A percentile compares a stretch with the other conserved stretches of the same genome.
phyloP scores from a whole-genome alignment of 2,888 invertebrate genomes.

The Notodonta dromedarius region DNA sequence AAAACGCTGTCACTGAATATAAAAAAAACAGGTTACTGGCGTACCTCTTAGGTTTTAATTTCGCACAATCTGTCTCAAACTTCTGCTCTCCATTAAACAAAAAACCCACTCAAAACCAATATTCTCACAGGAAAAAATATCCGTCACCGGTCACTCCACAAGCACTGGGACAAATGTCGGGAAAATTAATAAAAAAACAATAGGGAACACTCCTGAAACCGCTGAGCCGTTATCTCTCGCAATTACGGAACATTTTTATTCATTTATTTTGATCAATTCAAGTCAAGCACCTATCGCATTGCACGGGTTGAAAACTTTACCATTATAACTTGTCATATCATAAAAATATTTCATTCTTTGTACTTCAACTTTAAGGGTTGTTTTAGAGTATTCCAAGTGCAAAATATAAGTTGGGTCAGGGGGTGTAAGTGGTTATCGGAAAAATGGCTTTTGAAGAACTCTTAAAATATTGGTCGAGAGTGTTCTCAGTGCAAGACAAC shows the following conservation, averaged over 20 bases:
- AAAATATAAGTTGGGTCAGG: conserved; percentile 36
- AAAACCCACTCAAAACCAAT: conserved; percentile 47
- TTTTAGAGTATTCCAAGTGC: conserved; percentile 11
- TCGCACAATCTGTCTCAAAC: conserved; percentile 35
- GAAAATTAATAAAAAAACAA: conserved; percentile 66
- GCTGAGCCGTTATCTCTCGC: conserved; percentile 69
- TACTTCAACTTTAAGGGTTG: conserved; percentile 26
- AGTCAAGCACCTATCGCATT: conserved; percentile 78
- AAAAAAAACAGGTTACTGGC: background rate
- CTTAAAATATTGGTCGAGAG: conserved; percentile 65
- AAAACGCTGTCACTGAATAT: too few species aligned
- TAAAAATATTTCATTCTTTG: conserved; percentile 31
- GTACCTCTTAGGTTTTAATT: conserved; percentile 13
- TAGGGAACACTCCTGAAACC: conserved; percentile 63
- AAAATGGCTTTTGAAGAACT: conserved; percentile 71
- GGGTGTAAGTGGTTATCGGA: conserved; percentile 73
- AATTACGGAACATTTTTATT: conserved; percentile 66
- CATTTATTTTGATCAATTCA: conserved; percentile 72
- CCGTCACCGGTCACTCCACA: conserved; percentile 40
- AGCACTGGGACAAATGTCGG: conserved; percentile 38
- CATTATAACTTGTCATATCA: conserved; percentile 15
- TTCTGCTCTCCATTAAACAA: conserved; percentile 22
- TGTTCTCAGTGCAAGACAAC: conserved; percentile 49
- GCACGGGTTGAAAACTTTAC: conserved; percentile 50
- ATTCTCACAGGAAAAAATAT: conserved; percentile 74